These are phyloP conservation scores for Ramphastos sulfuratus DNA, from an alignment of 2,113 vertebrate genomes.

Conservation along the genomic window DNA sequence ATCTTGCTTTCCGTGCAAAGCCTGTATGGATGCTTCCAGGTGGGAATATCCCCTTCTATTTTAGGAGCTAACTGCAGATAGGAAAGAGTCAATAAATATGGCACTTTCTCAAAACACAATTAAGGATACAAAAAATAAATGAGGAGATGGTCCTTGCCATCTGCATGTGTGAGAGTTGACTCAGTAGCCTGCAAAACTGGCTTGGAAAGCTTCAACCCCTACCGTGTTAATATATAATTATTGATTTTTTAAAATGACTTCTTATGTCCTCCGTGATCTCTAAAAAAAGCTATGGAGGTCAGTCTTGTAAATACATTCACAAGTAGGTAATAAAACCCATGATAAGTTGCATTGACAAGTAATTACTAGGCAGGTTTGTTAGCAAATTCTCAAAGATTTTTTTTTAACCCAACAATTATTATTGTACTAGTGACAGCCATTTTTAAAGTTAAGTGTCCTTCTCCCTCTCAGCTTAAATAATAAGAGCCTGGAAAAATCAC, in stretches of 20 bases:
- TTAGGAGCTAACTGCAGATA: neutral
- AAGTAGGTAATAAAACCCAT: conserved; percentile 54
- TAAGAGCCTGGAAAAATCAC: conserved; percentile 13
- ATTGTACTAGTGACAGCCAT: conserved; percentile 46
- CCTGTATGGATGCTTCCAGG: fast-evolving
- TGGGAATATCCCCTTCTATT: neutral
- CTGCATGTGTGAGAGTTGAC: neutral
- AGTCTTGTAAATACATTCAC: conserved; percentile 60
- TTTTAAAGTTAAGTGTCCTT: conserved; percentile 58
- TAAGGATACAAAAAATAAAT: neutral
- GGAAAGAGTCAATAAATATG: neutral
- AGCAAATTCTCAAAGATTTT: conserved; percentile 25
- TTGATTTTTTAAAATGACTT: conserved; percentile 68
- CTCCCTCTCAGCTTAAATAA: conserved; percentile 6
- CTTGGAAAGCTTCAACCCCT: conserved; percentile 40
- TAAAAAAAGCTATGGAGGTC: conserved; percentile 58
- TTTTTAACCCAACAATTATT: conserved; percentile 54
- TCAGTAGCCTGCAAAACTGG: conserved; percentile 17
- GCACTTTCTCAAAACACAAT: neutral
- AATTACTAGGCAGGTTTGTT: conserved; percentile 58
- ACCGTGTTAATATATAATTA: conserved; percentile 54
- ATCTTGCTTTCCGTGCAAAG: neutral
- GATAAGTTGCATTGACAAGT: conserved; percentile 49
- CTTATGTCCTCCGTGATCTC: conserved; percentile 48
- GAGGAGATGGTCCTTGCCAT: neutral